Conservation (phyloP, 1,140 invertebrate genomes). For the Penaeus chinensis region DNA sequence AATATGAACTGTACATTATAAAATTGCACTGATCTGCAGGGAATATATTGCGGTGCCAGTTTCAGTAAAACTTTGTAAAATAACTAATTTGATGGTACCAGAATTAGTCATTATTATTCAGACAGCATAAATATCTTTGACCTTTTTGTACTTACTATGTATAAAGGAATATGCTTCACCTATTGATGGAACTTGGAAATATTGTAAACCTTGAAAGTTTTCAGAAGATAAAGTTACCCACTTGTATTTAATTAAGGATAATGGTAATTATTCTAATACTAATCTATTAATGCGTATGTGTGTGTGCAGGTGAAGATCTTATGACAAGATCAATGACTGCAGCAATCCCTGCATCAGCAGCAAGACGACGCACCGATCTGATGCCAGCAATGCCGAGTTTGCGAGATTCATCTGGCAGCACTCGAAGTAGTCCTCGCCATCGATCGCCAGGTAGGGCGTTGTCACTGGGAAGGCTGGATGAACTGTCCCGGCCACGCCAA, state of each 20-base stretch:
- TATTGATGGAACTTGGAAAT: constrained; percentile 12
- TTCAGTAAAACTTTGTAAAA: too few relatives aligned
- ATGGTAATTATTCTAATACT: neutral
- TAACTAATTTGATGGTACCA: too few relatives aligned
- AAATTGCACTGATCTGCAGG: too few relatives aligned
- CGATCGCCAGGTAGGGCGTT: constrained; percentile 78
- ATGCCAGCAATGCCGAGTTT: constrained; percentile 84
- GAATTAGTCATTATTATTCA: too few relatives aligned
- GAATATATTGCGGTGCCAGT: too few relatives aligned
- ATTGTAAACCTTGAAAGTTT: too few relatives aligned
- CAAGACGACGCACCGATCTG: constrained; percentile 86
- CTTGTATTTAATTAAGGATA: too few relatives aligned
- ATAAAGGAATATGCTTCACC: too few relatives aligned
- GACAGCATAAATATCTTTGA: too few relatives aligned
- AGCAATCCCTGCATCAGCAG: constrained; percentile 56
- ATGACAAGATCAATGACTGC: constrained; percentile 63
- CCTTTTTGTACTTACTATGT: too few relatives aligned
- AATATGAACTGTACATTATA: too few relatives aligned
- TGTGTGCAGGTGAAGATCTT: constrained; percentile 61
- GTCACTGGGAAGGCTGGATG: constrained; percentile 91
- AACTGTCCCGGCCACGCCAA: constrained; percentile 80
- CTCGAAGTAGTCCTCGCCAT: constrained; percentile 61
- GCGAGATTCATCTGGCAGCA: constrained; percentile 65
- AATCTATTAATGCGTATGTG: neutral
- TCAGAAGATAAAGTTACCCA: too few relatives aligned